Evolutionary conservation across 2,888 invertebrate species (phyloP).

Genomic region (Ochlodes sylvanus): DNA sequence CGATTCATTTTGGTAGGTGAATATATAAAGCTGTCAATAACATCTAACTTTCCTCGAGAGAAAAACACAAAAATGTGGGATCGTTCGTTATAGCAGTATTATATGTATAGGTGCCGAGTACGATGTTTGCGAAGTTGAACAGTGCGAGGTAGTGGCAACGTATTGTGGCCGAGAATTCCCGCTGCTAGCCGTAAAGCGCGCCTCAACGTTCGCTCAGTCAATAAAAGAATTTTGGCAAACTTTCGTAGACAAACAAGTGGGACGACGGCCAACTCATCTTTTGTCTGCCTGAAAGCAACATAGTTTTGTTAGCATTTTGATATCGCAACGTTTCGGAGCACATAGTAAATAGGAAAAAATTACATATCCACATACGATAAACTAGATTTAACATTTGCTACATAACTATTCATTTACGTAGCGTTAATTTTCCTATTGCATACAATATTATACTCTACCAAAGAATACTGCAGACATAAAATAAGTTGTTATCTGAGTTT

Average conservation of each 20-base stretch:
- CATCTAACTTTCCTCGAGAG: slow-evolving; percentile 29
- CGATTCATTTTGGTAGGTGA: slow-evolving; percentile 1
- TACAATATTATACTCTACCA: too few relatives aligned
- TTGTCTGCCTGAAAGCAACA: slow-evolving; percentile 79
- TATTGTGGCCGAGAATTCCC: slow-evolving; percentile 60
- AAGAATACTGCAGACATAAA: too few relatives aligned
- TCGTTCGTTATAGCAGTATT: slow-evolving; percentile 24
- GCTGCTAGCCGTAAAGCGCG: slow-evolving; percentile 67
- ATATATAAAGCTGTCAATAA: slow-evolving; percentile 21
- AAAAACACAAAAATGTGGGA: slow-evolving; percentile 31
- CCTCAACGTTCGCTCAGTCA: slow-evolving; percentile 74
- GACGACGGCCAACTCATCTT: slow-evolving; percentile 83
- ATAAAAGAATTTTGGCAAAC: slow-evolving; percentile 84
- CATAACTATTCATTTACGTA: background rate
- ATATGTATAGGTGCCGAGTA: slow-evolving; percentile 28
- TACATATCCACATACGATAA: slow-evolving; percentile 37
- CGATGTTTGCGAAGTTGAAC: slow-evolving; percentile 45
- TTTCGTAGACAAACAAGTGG: slow-evolving; percentile 82
- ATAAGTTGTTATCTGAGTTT: too few relatives aligned
- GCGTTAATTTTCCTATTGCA: background rate
- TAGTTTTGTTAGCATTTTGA: slow-evolving; percentile 74
- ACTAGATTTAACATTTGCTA: slow-evolving; percentile 9
- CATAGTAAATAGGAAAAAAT: slow-evolving; percentile 52
- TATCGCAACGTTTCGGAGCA: slow-evolving; percentile 65
- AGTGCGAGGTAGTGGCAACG: slow-evolving; percentile 47